Base-by-base conservation (phyloP, 2,113 vertebrate genomes). In the Nannospalax galili region DNA sequence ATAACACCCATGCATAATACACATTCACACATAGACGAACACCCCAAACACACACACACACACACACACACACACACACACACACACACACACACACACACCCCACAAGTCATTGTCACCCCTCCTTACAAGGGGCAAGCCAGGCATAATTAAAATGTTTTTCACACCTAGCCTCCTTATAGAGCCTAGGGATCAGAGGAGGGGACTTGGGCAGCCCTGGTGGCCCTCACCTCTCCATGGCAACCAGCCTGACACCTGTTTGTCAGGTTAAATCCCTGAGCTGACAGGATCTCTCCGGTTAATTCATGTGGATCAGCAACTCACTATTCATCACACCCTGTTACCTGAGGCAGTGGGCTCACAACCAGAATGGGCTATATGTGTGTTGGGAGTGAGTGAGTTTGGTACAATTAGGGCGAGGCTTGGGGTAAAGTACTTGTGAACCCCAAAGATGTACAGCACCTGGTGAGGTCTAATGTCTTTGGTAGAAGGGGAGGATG, bases 171-270 rank as follows among this genome's bases (percentile, higher is more conserved):
- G n/a, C 87, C 95, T 92, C 73, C n/a, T 32, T 24, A 3, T 20
- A 6, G 91, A 97, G 52, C 75, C 64, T 40, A 24, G 91, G 95
- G 77, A 17, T 75, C 77, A 92, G 24, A 69, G 48, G 69, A 77
- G 84, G 1, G 86, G 79, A 22, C 62, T 94, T 64, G 70, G 92
- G 77, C 84, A 88, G 93, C 35, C 69, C 37, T 89, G 81, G 94
- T 28, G 74, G 62, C 88, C 26, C 30, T 87, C 52, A 73, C 48
- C 28, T 85, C 86, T 96, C 88, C 81, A 90, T 82, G 88, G 92
- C 48, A 97, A 95, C 64, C 11, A 56, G 84, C 74, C 95, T 8
- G 87, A 30, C 69, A 85, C 94, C 84, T 92, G 78, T 72, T 70
- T 11, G 35, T 69, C 74, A 92, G 81, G 78, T n/a, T 40, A 40